A percentile compares a stretch with the other conserved stretches of the same genome.
Evolutionary conservation across 2,797 vertebrate genomes (phyloP).

Genomic region (Morus bassanus): DNA sequence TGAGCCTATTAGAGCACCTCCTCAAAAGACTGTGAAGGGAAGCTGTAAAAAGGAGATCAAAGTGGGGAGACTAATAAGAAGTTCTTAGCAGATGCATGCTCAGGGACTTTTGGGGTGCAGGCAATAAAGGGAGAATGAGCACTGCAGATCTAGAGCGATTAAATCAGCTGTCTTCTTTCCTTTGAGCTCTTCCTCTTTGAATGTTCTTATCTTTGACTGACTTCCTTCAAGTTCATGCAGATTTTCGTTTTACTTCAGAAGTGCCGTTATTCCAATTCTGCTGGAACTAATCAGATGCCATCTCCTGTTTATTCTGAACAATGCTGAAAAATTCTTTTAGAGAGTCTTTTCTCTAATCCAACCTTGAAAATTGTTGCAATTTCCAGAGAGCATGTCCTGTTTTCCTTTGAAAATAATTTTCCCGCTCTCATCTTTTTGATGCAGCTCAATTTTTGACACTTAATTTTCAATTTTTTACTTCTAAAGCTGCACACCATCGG

Average conservation of each 20-base stretch:
- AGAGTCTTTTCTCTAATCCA: background rate
- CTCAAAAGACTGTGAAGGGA: background rate
- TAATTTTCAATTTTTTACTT: background rate
- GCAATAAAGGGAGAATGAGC: background rate
- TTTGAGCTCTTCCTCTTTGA: background rate
- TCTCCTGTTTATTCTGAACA: conserved; percentile 20
- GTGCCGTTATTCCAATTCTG: background rate
- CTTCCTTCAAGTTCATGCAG: background rate
- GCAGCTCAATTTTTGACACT: background rate
- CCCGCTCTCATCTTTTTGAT: background rate
- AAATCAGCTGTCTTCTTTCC: background rate
- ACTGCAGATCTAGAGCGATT: background rate
- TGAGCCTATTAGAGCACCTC: background rate
- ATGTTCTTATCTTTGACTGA: background rate
- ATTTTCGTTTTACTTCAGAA: background rate
- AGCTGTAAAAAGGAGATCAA: background rate
- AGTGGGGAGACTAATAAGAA: background rate
- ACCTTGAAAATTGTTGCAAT: background rate
- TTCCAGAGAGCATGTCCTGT: background rate
- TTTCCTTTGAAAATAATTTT: background rate
- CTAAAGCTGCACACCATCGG: background rate
- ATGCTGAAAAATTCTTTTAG: background rate
- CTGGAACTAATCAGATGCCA: background rate
- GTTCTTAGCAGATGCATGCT: background rate
- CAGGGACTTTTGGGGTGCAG: background rate